Evolutionary conservation across 2,888 invertebrate species (phyloP).

Genomic region (Cacoxenus indagator): DNA sequence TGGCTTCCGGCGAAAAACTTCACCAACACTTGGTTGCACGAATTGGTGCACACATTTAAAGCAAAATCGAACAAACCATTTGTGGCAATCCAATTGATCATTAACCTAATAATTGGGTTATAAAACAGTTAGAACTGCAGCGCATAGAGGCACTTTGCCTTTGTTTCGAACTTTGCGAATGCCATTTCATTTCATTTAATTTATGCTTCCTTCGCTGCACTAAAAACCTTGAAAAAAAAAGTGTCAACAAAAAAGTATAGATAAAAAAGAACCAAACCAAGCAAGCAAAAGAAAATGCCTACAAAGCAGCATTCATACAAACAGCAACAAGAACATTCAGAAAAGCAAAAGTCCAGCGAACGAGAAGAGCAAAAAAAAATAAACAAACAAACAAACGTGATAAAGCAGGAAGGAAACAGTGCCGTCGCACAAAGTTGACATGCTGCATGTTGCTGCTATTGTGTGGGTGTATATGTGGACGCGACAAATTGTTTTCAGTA

Average conservation of each 20-base stretch:
- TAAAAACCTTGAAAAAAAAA: background rate
- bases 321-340: background rate
- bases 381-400: background rate
- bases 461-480: background rate
- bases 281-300: background rate
- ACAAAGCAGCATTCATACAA: background rate
- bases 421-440: background rate
- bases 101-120: slow-evolving; percentile 11
- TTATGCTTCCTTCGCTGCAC: background rate
- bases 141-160: background rate
- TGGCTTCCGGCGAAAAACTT: no score
- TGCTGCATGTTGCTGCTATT: background rate
- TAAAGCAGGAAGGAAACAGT: background rate
- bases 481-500: background rate
- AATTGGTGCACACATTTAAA: background rate
- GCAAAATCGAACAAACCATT: background rate
- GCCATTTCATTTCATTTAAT: background rate
- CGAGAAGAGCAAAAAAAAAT: no score
- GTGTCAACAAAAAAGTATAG: no score
- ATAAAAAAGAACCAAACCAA: background rate
- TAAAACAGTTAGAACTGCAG: background rate
- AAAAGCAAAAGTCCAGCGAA: background rate
- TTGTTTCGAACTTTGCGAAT: background rate
- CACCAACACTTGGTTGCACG: background rate
- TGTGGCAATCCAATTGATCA: slow-evolving; percentile 10